Conservation (phyloP, 2,113 vertebrate genomes). For the Tragulus kanchil region DNA sequence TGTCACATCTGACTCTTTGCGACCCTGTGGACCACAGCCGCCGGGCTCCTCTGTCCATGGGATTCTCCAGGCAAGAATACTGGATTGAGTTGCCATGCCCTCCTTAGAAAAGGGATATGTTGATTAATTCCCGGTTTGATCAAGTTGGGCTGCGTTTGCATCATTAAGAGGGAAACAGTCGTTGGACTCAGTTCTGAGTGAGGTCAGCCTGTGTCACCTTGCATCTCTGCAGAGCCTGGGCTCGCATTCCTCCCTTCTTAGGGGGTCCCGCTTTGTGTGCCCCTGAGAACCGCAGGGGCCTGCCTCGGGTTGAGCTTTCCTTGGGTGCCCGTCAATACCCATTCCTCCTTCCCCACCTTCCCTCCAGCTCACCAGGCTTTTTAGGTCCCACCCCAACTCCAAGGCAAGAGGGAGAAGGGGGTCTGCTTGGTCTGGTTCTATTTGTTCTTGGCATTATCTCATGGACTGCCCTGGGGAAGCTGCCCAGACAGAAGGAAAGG, state of each 20-base stretch:
- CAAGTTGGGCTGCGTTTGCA: no score
- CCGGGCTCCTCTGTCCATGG: neutral
- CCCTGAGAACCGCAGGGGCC: neutral
- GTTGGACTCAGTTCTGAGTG: neutral
- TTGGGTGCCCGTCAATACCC: fast-evolving
- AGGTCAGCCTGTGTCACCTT: neutral
- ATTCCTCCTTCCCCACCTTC: neutral
- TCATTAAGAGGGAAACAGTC: neutral
- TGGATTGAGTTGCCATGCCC: neutral
- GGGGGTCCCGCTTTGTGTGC: neutral
- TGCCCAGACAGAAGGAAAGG: neutral
- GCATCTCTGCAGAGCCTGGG: no score
- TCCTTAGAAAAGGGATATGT: neutral
- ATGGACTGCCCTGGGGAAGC: neutral
- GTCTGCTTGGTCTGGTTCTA: neutral
- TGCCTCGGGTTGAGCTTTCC: neutral
- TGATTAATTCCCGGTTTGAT: neutral
- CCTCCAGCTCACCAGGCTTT: neutral
- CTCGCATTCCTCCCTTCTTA: neutral
- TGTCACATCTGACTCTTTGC: neutral
- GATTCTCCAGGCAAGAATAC: neutral
- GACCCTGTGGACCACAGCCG: neutral
- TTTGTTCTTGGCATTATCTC: neutral
- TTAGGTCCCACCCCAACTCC: neutral
- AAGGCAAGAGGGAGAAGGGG: no score